phyloP scores from a whole-genome alignment of 2,888 invertebrate genomes.

The Amiota communis region DNA sequence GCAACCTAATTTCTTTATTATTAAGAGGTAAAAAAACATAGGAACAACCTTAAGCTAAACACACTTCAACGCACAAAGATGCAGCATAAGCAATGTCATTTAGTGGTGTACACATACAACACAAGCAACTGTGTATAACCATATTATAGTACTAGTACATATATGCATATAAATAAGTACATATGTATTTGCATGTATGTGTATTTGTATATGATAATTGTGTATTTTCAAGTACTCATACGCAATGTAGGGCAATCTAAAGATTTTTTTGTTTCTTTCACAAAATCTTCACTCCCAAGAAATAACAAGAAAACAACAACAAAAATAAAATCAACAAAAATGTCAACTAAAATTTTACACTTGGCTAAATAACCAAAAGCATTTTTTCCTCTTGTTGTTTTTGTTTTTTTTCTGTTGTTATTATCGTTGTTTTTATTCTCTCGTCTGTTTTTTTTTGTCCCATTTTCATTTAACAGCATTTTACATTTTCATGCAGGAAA shows the following conservation, averaged over 20 bases:
- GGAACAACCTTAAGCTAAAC: too few relatives aligned
- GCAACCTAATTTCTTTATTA: too few relatives aligned
- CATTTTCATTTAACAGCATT: background rate
- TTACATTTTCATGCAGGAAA: background rate
- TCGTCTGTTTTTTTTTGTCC: background rate
- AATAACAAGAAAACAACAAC: background rate
- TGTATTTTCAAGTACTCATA: conserved; percentile 6
- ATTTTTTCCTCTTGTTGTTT: background rate
- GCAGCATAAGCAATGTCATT: too few relatives aligned
- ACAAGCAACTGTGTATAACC: too few relatives aligned
- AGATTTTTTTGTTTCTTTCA: background rate
- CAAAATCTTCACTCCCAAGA: too few relatives aligned
- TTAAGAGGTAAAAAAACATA: too few relatives aligned
- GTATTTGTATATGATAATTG: too few relatives aligned
- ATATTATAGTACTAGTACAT: too few relatives aligned
- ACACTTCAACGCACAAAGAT: too few relatives aligned
- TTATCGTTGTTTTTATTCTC: background rate
- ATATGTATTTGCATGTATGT: too few relatives aligned
- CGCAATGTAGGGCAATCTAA: background rate
- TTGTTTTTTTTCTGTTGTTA: background rate
- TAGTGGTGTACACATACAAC: too few relatives aligned
- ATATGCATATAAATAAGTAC: too few relatives aligned
- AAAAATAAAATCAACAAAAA: conserved; percentile 15
- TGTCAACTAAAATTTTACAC: conserved; percentile 29
- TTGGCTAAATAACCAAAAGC: conserved; percentile 13